Conservation (phyloP, 1,140 invertebrate genomes). For the Heliothis virescens region DNA sequence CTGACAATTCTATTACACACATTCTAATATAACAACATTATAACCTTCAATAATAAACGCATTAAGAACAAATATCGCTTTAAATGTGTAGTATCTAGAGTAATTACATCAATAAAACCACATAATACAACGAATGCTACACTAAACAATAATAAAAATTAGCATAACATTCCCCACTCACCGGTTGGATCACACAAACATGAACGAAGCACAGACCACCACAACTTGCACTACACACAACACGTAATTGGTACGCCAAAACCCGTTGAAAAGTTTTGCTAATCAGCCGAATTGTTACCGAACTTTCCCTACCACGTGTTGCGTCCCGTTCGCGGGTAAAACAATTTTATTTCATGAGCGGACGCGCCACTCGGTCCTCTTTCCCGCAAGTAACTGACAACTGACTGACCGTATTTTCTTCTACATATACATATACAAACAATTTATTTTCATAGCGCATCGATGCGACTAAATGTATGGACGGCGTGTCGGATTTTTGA, state of each 20-base stretch:
- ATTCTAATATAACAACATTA: not conserved
- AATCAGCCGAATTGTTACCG: slow-evolving; percentile 61
- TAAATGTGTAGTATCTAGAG: not conserved
- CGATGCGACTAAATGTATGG: slow-evolving; percentile 55
- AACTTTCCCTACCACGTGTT: slow-evolving; percentile 69
- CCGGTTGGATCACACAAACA: slow-evolving; percentile 29
- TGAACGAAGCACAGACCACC: slow-evolving; percentile 37
- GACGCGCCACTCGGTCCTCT: slow-evolving; percentile 62
- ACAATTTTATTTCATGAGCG: slow-evolving; percentile 46
- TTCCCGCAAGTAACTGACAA: slow-evolving; percentile 78
- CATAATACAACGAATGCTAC: not conserved
- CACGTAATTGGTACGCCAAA: slow-evolving; percentile 43
- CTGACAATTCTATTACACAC: not conserved
- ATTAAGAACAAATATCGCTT: not conserved
- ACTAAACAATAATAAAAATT: slow-evolving; percentile 40
- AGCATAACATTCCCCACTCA: slow-evolving; percentile 38
- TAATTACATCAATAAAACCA: slow-evolving; percentile 21
- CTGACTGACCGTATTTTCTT: slow-evolving; percentile 74
- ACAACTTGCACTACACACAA: slow-evolving; percentile 54
- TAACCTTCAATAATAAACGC: not conserved
- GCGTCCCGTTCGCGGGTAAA: slow-evolving; percentile 47
- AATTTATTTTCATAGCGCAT: slow-evolving; percentile 83
- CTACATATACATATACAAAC: slow-evolving; percentile 70
- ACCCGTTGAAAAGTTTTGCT: slow-evolving; percentile 49
- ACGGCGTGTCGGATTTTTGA: slow-evolving; percentile 41